Evolutionary conservation across 1,140 invertebrate genomes (phyloP).

Genomic region (Thaumetopoea pityocampa): DNA sequence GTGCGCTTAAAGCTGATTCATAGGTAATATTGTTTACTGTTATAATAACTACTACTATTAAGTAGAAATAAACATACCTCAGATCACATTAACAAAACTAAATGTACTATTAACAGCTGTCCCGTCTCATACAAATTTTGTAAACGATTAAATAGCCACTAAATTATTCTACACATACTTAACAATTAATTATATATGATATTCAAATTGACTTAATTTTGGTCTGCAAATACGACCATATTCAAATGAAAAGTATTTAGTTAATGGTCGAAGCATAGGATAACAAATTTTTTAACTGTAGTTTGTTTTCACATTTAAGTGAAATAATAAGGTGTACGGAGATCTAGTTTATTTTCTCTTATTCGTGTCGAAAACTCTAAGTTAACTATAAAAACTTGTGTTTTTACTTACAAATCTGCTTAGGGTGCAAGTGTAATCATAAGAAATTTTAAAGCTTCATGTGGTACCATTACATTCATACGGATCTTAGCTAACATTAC

Average conservation of each 20-base stretch:
- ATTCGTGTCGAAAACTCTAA: constrained; percentile 12
- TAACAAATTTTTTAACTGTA: no score
- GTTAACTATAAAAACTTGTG: constrained; percentile 24
- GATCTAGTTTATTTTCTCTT: no score
- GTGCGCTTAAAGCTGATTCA: constrained; percentile 39
- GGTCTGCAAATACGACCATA: constrained; percentile 48
- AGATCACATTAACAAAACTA: constrained; percentile 68
- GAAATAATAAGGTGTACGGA: no score
- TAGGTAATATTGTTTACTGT: constrained; percentile 32
- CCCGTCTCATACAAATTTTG: constrained; percentile 27
- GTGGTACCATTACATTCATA: constrained; percentile 70
- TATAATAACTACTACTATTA: constrained; percentile 25
- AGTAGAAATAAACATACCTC: constrained; percentile 42
- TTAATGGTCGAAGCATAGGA: constrained; percentile 14
- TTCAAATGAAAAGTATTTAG: constrained; percentile 9
- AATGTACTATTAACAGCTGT: constrained; percentile 46
- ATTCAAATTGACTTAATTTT: constrained; percentile 60
- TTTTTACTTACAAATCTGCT: constrained; percentile 62
- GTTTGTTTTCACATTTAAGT: no score
- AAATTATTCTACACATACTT: constrained; percentile 50
- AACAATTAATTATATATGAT: constrained; percentile 50
- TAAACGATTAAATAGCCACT: constrained; percentile 50
- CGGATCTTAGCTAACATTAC: constrained; percentile 67
- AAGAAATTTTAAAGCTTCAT: constrained; percentile 75
- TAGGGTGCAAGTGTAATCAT: constrained; percentile 72